A percentile compares a stretch with the other conserved stretches of the same genome.
Evolutionary conservation across 2,888 invertebrate species (phyloP).

Genomic region (Lepas anatifera): DNA sequence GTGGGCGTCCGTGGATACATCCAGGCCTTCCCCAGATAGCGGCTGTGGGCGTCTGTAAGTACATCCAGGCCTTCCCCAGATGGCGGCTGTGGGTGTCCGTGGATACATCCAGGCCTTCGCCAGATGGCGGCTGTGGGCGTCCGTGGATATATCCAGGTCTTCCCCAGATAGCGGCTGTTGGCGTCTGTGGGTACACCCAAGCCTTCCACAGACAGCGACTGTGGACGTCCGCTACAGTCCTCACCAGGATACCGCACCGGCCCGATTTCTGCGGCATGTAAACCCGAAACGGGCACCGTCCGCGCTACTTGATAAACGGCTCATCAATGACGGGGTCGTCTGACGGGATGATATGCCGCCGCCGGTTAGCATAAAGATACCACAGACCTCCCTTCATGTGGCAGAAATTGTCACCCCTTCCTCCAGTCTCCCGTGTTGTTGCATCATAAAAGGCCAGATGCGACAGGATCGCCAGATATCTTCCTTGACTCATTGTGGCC

Average conservation of each 20-base stretch:
- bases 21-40: too few species aligned
- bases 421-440: background rate
- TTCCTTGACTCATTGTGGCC: background rate
- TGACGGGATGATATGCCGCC: background rate
- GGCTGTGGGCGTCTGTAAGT: too few species aligned
- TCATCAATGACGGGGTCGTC: background rate
- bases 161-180: too few species aligned
- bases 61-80: too few species aligned
- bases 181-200: too few species aligned
- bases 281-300: background rate
- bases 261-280: background rate
- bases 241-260: background rate
- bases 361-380: background rate
- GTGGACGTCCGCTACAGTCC: background rate
- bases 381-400: background rate
- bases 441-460: background rate
- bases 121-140: too few species aligned
- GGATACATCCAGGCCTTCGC: too few species aligned
- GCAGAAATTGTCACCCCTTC: background rate
- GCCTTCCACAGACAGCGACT: background rate
- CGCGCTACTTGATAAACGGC: background rate
- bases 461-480: background rate
- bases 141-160: too few species aligned
- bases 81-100: too few species aligned
- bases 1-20: too few species aligned